phyloP scores from a whole-genome alignment of 2,797 vertebrate genomes.

The Xerus rutilus region DNA sequence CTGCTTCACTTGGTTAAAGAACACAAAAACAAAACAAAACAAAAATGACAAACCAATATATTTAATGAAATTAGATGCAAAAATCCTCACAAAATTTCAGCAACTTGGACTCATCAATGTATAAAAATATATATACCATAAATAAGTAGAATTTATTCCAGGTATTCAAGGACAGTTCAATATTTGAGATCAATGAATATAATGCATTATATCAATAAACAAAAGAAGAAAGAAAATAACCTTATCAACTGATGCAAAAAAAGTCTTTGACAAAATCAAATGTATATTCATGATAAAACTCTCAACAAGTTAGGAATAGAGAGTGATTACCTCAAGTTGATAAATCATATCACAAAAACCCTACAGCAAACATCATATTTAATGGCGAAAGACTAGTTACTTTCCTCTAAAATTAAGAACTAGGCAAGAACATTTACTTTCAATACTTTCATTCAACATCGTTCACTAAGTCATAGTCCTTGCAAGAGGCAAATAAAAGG shows the following conservation, averaged over 20 bases:
- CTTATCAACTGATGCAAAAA: not conserved
- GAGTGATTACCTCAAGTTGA: not conserved
- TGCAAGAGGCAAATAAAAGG: not conserved
- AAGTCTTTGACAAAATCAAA: not conserved
- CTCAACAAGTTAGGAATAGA: constrained; percentile 1
- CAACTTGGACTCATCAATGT: not conserved
- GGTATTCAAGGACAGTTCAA: not conserved
- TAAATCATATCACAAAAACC: not conserved
- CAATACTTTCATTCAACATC: constrained; percentile 20
- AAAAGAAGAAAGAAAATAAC: not conserved
- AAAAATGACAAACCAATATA: not conserved
- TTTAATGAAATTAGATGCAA: not conserved
- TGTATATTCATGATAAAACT: constrained; percentile 14
- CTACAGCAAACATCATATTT: not conserved
- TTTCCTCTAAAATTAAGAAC: constrained; percentile 38
- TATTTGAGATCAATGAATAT: not conserved
- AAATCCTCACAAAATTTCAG: not conserved
- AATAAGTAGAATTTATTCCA: not conserved
- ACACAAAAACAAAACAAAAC: not conserved
- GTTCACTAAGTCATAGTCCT: not conserved
- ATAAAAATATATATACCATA: not conserved
- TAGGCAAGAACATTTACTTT: not conserved
- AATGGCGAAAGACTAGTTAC: constrained; percentile 7
- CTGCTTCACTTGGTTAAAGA: not conserved
- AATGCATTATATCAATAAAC: not conserved